Evolutionary conservation across 64 coral and sea anemone species (phyloP).

Genomic region (Dendronephthya gigantea): DNA sequence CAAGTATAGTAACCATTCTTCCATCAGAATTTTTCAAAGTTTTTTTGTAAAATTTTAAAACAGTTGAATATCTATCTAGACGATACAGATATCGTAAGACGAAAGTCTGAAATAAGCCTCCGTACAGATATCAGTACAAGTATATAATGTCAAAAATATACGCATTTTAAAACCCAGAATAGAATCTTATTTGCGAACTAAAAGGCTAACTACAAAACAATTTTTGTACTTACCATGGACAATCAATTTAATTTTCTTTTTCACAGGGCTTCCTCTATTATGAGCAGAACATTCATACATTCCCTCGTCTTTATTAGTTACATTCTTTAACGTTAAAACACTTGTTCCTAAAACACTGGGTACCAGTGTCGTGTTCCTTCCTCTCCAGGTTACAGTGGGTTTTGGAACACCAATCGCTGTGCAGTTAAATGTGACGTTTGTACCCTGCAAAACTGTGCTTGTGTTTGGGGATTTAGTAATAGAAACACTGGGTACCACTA

Average conservation of each 20-base stretch:
- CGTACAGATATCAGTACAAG: no score
- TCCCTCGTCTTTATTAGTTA: background rate
- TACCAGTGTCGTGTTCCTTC: background rate
- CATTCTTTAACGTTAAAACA: background rate
- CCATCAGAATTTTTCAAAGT: no score
- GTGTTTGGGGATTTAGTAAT: background rate
- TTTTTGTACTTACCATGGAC: background rate
- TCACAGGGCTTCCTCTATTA: background rate
- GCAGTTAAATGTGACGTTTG: background rate
- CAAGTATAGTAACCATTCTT: no score
- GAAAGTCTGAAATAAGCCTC: no score
- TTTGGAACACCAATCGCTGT: background rate
- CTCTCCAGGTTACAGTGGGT: background rate
- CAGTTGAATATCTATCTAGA: no score
- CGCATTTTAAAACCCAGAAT: no score
- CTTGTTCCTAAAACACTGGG: background rate
- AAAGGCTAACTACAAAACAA: no score
- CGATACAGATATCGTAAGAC: no score
- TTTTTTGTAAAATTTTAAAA: no score
- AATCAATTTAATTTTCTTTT: background rate
- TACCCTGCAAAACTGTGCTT: background rate
- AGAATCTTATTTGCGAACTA: no score
- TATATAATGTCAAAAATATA: no score
- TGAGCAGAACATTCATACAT: background rate
- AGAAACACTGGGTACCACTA: background rate